These are phyloP conservation scores for Coreoperca whiteheadi DNA, from an alignment of 2,113 vertebrate species.

Conservation along the genomic window DNA sequence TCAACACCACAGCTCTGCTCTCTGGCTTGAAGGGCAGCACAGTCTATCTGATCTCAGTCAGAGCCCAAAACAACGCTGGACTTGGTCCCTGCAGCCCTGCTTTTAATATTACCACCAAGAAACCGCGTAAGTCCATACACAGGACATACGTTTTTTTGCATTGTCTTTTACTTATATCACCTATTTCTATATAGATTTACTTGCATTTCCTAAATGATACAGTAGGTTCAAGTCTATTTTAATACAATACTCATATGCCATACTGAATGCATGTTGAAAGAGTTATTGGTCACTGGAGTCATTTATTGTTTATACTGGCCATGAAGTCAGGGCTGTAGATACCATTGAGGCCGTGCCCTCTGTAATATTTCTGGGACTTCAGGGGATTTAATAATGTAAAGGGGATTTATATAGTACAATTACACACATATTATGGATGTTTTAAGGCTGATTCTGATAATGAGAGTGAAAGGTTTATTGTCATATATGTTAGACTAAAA, in stretches of 20 bases:
- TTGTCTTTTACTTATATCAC: not conserved
- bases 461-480: too few relatives aligned
- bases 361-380: not conserved
- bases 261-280: not conserved
- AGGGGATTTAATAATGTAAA: not conserved
- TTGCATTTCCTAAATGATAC: not conserved
- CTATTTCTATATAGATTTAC: not conserved
- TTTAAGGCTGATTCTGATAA: not conserved
- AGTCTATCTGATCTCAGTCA: slow-evolving; percentile 88
- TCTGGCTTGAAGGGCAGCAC: slow-evolving; percentile 88
- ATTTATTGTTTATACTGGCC: not conserved
- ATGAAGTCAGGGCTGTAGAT: not conserved
- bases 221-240: not conserved
- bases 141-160: not conserved
- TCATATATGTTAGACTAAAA: too few relatives aligned
- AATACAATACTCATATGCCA: not conserved
- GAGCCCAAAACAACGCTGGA: slow-evolving; percentile 91
- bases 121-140: slow-evolving; percentile 89
- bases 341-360: not conserved
- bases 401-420: not conserved
- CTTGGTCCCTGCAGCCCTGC: slow-evolving; percentile 87
- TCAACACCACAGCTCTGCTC: slow-evolving; percentile 85
- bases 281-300: not conserved
- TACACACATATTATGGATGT: not conserved
- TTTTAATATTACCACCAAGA: slow-evolving; percentile 91